phyloP scores from a whole-genome alignment of 2,797 vertebrate species.

The Tragopan temminckii region DNA sequence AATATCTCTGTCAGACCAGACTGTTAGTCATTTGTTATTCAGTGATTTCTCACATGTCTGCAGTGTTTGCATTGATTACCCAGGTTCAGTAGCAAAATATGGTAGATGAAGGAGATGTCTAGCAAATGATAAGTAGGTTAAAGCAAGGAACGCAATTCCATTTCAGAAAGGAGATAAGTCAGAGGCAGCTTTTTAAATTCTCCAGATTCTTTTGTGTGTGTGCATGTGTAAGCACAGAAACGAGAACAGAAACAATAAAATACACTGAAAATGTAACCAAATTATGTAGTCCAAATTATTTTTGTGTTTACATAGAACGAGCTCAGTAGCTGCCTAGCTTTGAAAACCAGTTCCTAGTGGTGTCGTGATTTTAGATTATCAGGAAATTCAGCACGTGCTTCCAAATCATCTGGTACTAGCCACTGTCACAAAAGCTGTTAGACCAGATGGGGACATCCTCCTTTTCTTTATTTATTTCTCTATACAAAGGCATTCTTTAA shows the following conservation, averaged over 20 bases:
- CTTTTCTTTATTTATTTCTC: background rate
- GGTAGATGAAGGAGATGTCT: background rate
- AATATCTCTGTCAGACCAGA: background rate
- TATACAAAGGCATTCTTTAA: background rate
- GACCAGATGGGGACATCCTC: background rate
- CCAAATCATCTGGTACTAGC: background rate
- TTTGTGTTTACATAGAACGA: background rate
- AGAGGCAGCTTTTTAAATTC: background rate
- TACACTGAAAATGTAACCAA: background rate
- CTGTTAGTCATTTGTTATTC: background rate
- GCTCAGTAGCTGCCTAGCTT: background rate
- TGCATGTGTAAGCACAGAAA: fast-evolving
- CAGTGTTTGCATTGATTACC: background rate
- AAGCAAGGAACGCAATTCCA: background rate
- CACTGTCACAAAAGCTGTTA: background rate
- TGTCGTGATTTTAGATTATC: background rate
- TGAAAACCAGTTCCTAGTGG: background rate
- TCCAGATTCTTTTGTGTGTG: background rate
- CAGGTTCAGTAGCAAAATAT: background rate
- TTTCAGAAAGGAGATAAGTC: background rate
- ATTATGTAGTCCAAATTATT: background rate
- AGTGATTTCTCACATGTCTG: background rate
- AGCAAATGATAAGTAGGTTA: background rate
- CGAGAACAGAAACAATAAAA: background rate
- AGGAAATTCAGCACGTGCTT: background rate